A percentile compares a stretch with the other conserved stretches of the same genome.
These are phyloP conservation scores for Chrysogorgia sp. DNA, from an alignment of 92 coral and sea anemone genomes.

Conservation along the genomic window DNA sequence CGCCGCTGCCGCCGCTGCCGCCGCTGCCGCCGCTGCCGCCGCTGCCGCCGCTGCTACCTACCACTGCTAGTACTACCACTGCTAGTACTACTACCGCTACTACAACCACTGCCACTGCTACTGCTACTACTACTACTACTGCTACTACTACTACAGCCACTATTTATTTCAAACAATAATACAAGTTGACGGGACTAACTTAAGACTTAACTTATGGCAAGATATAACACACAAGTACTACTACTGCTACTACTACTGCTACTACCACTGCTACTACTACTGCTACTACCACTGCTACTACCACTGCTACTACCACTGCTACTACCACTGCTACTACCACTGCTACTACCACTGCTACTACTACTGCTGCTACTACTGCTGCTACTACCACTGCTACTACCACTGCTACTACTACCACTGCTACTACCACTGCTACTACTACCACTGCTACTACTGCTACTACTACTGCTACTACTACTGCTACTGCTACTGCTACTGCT, in stretches of 20 bases:
- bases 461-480: not conserved
- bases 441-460: slow-evolving; percentile 2
- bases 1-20: not conserved
- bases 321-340: slow-evolving; percentile 1
- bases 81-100: not conserved
- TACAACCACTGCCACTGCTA: too few relatives aligned
- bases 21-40: not conserved
- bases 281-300: not conserved
- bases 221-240: too few relatives aligned
- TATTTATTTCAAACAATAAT: too few relatives aligned
- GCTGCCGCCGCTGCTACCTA: not conserved
- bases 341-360: too few relatives aligned
- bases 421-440: too few relatives aligned
- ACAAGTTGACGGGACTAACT: too few relatives aligned
- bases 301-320: not conserved
- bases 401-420: too few relatives aligned
- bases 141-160: not conserved
- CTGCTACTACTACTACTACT: not conserved
- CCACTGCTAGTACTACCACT: not conserved
- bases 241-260: not conserved
- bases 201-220: too few relatives aligned
- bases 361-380: too few relatives aligned
- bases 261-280: not conserved
- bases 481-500: slow-evolving; percentile 5
- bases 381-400: too few relatives aligned